Evolutionary conservation across 2,797 vertebrate genomes (phyloP).

Genomic region (Mallotus villosus): DNA sequence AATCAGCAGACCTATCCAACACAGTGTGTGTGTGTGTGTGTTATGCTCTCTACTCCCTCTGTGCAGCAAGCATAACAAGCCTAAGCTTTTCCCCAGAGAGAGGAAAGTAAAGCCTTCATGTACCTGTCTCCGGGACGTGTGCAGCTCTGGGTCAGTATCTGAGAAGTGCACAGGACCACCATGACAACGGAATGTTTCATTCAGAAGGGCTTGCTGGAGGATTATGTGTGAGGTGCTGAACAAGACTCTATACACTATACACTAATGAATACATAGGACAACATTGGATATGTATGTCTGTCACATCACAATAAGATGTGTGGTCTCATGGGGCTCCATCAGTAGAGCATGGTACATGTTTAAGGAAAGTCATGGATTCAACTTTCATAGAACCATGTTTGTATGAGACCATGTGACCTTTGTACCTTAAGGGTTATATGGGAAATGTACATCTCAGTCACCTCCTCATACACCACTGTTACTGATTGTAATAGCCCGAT

Average conservation of each 20-base stretch:
- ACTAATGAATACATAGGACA: neutral
- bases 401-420: no score
- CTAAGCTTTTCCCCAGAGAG: constrained; percentile 8
- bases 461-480: neutral
- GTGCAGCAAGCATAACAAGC: constrained; percentile 7
- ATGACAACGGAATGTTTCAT: neutral
- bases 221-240: neutral
- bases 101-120: constrained; percentile 17
- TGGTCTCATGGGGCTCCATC: no score
- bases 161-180: neutral
- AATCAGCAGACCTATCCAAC: neutral
- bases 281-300: neutral
- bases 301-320: no score
- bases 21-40: neutral
- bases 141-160: neutral
- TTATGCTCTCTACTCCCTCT: neutral
- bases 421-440: no score
- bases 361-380: no score
- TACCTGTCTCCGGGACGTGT: constrained; percentile 8
- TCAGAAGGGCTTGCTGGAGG: neutral
- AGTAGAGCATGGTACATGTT: no score
- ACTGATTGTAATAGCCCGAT: neutral
- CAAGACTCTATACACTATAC: neutral
- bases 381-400: no score
- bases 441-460: no score